Evolutionary conservation across 1,140 invertebrate species (phyloP), one percentile per base, ranked within the genome.

Genomic region (Tetramorium parvispinum): DNA sequence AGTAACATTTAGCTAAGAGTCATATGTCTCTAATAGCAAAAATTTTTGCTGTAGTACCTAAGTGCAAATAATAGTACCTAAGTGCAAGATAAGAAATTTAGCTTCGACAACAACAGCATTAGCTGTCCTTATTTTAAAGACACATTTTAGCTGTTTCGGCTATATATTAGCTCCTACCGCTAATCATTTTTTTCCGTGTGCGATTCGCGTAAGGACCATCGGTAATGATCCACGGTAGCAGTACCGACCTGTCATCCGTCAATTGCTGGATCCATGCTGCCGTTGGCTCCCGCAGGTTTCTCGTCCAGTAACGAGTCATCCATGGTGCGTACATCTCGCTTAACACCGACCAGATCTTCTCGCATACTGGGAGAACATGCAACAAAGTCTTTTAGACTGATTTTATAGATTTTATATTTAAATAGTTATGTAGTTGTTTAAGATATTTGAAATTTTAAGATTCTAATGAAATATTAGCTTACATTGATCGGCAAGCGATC

Each of bases 221-320:
- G 3, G 96, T 95, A 49, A 97, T 96, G 71, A 97, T 97, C 97
- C 98, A 98, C 1, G 98, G 98, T 7, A 97, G 92, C 53, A 98
- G 91, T 16, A 97, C 95, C n/a, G 96, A 96, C 83, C 96, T 94
- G 89, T 97, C 96, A 71, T 97, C 96, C 13, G 97, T 96, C 8
- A 98, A 94, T 90, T 98, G 97, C 86, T 98, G 97, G 82, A 98
- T 97, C 97, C 97, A 98, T 53, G 96, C 96, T 2, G 97, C 96
- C 68, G 97, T 96, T 24, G 96, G 96, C 86, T 97, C 96, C 61
- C 96, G 95, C 24, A 97, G 94, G 75, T 96, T 96, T 85, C 97
- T 95, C 18, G 97, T 97, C 89, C 96, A 97, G 89, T 97, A 97
- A 0, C 97, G 97, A 1, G 96, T 95, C 3, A 98, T 94, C 97